phyloP scores from a whole-genome alignment of 2,888 invertebrate species.

The Pyrocoelia pectoralis region DNA sequence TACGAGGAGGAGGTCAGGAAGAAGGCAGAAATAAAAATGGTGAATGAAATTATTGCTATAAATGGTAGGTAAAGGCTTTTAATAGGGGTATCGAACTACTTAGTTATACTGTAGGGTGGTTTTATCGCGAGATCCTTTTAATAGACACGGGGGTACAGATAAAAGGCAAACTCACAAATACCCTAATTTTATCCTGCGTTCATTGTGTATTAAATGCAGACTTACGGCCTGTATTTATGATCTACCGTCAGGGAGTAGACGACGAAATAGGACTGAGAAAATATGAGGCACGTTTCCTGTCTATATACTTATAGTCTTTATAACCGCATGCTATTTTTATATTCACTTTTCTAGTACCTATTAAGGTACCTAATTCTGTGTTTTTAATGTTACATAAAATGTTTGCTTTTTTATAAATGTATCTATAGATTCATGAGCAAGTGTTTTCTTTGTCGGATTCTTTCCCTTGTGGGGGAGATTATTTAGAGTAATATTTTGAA shows the following conservation, averaged over 20 bases:
- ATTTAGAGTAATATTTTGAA: no score
- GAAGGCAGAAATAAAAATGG: no score
- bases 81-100: slow-evolving; percentile 1
- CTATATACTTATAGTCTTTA: neutral
- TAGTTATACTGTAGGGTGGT: neutral
- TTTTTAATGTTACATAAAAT: no score
- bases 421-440: no score
- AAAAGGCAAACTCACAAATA: slow-evolving; percentile 18
- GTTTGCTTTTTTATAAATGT: no score
- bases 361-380: no score
- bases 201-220: neutral
- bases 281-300: slow-evolving; percentile 7
- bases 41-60: no score
- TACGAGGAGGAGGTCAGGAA: no score
- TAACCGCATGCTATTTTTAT: no score
- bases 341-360: no score
- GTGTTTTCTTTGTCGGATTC: no score
- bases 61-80: neutral
- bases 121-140: slow-evolving; percentile 18
- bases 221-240: slow-evolving; percentile 1
- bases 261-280: neutral
- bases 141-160: slow-evolving; percentile 8
- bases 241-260: neutral
- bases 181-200: slow-evolving; percentile 26
- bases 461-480: no score